Conservation (phyloP, 2,888 invertebrate genomes). For the Tetragnatha montana region DNA sequence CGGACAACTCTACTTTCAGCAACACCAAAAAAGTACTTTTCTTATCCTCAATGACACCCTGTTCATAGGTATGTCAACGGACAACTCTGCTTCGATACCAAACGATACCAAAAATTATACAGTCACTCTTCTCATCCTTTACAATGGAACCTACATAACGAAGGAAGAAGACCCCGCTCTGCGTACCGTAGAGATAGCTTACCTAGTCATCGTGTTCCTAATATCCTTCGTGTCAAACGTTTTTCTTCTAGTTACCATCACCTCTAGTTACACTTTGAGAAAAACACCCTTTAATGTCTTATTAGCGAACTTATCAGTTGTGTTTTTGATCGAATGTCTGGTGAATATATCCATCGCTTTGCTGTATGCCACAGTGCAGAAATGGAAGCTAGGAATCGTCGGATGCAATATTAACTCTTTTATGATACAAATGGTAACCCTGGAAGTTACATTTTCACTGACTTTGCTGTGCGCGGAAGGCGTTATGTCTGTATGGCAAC, state of each 20-base stretch:
- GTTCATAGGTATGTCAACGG: neutral
- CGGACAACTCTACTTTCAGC: no score
- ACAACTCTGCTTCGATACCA: neutral
- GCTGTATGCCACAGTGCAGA: conserved; percentile 37
- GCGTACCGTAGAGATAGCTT: conserved; percentile 49
- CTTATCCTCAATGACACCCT: neutral
- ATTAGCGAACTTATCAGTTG: conserved; percentile 71
- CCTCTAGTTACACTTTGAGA: conserved; percentile 73
- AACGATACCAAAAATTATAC: conserved; percentile 47
- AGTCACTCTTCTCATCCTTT: conserved; percentile 37
- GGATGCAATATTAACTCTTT: conserved; percentile 73
- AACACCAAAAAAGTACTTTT: no score
- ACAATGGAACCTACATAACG: conserved; percentile 33
- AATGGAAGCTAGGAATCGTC: conserved; percentile 72
- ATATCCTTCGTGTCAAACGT: conserved; percentile 72
- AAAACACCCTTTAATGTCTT: conserved; percentile 71
- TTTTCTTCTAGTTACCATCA: conserved; percentile 73
- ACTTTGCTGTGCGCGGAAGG: conserved; percentile 72
- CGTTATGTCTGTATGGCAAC: conserved; percentile 56
- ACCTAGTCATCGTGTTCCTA: conserved; percentile 72
- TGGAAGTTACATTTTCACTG: conserved; percentile 72
- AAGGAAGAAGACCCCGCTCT: conserved; percentile 33
- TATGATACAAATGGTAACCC: conserved; percentile 71
- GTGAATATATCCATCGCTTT: conserved; percentile 72
- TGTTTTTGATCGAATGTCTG: conserved; percentile 72